These are phyloP conservation scores for Marisa cornuarietis DNA, from an alignment of 1,140 invertebrate genomes.

Conservation along the genomic window DNA sequence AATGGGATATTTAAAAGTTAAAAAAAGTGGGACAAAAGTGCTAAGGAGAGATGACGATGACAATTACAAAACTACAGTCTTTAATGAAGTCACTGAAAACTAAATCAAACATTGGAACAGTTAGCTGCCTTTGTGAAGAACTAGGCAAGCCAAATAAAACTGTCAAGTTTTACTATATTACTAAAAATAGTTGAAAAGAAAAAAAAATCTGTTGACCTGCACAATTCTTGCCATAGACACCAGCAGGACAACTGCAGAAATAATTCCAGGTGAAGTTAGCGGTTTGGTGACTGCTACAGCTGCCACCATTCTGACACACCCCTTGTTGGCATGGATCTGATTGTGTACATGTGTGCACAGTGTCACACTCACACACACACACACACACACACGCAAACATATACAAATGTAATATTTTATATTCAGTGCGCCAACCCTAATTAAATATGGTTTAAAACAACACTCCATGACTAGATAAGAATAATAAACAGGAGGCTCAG, in stretches of 20 bases:
- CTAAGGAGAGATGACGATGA: too few species aligned
- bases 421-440: conserved; percentile 63
- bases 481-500: conserved; percentile 63
- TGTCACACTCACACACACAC: background rate
- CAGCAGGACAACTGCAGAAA: background rate
- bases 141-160: too few species aligned
- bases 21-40: too few species aligned
- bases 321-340: background rate
- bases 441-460: conserved; percentile 63
- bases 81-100: too few species aligned
- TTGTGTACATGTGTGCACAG: background rate
- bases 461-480: conserved; percentile 63
- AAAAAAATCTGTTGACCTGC: background rate
- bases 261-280: too few species aligned
- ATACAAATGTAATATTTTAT: conserved; percentile 24
- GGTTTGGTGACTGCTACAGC: background rate
- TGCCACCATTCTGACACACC: background rate
- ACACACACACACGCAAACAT: background rate
- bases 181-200: background rate
- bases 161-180: background rate
- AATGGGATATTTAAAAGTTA: too few species aligned
- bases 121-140: too few species aligned
- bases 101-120: too few species aligned
- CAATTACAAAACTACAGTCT: too few species aligned
- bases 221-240: background rate